phyloP scores from a whole-genome alignment of 2,888 invertebrate species.

The Alentia gelatinosa region DNA sequence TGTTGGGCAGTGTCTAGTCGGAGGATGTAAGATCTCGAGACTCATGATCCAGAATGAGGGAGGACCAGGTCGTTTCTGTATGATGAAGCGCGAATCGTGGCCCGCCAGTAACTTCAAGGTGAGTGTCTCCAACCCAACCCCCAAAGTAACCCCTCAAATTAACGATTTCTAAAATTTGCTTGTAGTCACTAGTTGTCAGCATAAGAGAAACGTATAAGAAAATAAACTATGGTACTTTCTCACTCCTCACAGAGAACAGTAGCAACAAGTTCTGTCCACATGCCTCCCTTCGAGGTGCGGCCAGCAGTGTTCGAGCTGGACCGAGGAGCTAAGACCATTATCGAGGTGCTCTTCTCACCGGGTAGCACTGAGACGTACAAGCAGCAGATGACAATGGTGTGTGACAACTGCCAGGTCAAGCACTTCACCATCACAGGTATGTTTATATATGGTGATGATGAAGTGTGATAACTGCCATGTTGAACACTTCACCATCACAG shows the following conservation, averaged over 20 bases:
- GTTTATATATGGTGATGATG: slow-evolving; percentile 68
- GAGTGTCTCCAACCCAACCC: too few species aligned
- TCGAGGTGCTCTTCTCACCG: slow-evolving; percentile 79
- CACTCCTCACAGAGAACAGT: slow-evolving; percentile 69
- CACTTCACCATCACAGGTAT: slow-evolving; percentile 77
- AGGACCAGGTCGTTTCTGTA: slow-evolving; percentile 78
- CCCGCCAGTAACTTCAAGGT: slow-evolving; percentile 80
- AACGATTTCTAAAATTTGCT: too few species aligned
- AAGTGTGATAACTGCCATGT: slow-evolving; percentile 80
- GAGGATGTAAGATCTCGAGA: slow-evolving; percentile 75
- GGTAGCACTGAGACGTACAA: slow-evolving; percentile 68
- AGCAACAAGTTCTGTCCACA: slow-evolving; percentile 65
- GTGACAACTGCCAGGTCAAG: slow-evolving; percentile 80
- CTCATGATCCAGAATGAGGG: slow-evolving; percentile 77
- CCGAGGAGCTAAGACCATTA: slow-evolving; percentile 70
- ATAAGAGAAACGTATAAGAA: neutral
- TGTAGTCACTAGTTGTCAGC: neutral
- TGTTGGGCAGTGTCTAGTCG: slow-evolving; percentile 79
- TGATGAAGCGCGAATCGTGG: slow-evolving; percentile 76
- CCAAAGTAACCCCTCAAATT: too few species aligned
- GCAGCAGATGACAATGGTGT: slow-evolving; percentile 76
- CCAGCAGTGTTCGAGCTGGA: slow-evolving; percentile 78
- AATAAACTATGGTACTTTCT: neutral
- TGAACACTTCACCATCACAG: slow-evolving; percentile 75
- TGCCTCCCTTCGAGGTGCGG: slow-evolving; percentile 79